phyloP scores from a whole-genome alignment of 1,140 invertebrate genomes.

The Pseudoatta argentina region DNA sequence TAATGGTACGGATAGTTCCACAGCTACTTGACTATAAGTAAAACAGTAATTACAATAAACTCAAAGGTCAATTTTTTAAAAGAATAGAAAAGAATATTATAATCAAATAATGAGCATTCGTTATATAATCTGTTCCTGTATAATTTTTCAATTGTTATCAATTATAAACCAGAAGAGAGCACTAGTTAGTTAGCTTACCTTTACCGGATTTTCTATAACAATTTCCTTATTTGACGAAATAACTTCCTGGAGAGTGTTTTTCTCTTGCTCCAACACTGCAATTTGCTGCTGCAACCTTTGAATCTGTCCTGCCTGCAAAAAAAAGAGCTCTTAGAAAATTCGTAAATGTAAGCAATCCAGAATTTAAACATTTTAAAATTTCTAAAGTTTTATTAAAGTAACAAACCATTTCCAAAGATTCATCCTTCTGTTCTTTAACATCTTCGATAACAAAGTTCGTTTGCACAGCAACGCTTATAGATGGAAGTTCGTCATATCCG shows the following conservation, averaged over 20 bases:
- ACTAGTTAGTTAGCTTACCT: conserved; percentile 46
- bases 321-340: conserved; percentile 48
- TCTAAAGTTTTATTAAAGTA: neutral
- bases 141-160: neutral
- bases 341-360: conserved; percentile 14
- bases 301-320: conserved; percentile 87
- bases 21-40: conserved; percentile 71
- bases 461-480: conserved; percentile 81
- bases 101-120: no score
- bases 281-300: conserved; percentile 87
- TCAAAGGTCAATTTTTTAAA: no score
- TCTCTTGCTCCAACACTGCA: conserved; percentile 87
- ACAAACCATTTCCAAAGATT: conserved; percentile 80
- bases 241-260: conserved; percentile 86
- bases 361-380: conserved; percentile 43
- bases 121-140: no score
- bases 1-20: conserved; percentile 79
- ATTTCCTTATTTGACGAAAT: conserved; percentile 65
- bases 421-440: conserved; percentile 84
- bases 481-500: conserved; percentile 82
- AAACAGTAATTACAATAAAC: neutral
- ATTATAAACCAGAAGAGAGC: neutral
- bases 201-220: conserved; percentile 66
- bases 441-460: conserved; percentile 78
- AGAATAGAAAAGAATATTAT: no score